A percentile compares a stretch with the other conserved stretches of the same genome.
Conservation (phyloP, 2,888 invertebrate species). For the Lochmaea crataegi region DNA sequence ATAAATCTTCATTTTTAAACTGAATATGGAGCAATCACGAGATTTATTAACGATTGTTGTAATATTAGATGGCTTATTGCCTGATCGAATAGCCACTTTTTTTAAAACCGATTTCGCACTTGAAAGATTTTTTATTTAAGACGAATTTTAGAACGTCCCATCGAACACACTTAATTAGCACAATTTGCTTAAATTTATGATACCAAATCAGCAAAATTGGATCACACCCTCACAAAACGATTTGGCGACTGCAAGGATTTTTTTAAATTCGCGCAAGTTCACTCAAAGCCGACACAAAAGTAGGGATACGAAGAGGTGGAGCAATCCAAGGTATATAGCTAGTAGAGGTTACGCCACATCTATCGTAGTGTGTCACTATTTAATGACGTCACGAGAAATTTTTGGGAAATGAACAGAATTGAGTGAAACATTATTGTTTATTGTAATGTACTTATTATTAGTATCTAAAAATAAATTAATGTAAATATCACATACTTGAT, state of each 20-base stretch:
- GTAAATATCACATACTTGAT: not conserved
- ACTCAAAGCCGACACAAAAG: not conserved
- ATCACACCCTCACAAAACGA: slow-evolving; percentile 19
- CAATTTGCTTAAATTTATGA: not conserved
- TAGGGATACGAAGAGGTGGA: slow-evolving; percentile 4
- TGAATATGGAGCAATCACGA: slow-evolving; percentile 11
- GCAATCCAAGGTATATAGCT: slow-evolving; percentile 7
- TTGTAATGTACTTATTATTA: not conserved
- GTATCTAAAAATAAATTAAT: not conserved
- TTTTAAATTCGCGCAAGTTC: slow-evolving; percentile 21
- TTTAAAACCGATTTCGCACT: slow-evolving; percentile 14
- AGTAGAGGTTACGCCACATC: not conserved
- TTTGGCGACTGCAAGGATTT: slow-evolving; percentile 12
- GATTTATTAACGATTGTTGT: slow-evolving; percentile 16
- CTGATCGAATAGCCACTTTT: slow-evolving; percentile 10
- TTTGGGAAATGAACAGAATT: not conserved
- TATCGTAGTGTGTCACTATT: not conserved
- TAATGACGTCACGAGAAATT: not conserved
- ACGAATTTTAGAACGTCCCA: slow-evolving; percentile 45
- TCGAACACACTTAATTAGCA: slow-evolving; percentile 33
- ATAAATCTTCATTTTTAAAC: slow-evolving; percentile 62
- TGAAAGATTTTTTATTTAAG: slow-evolving; percentile 34
- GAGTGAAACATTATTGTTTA: not conserved
- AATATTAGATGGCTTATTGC: not conserved
- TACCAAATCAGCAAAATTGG: slow-evolving; percentile 6